A percentile compares a stretch with the other conserved stretches of the same genome.
phyloP scores from a whole-genome alignment of 1,140 invertebrate species.

The Habropoda laboriosa region DNA sequence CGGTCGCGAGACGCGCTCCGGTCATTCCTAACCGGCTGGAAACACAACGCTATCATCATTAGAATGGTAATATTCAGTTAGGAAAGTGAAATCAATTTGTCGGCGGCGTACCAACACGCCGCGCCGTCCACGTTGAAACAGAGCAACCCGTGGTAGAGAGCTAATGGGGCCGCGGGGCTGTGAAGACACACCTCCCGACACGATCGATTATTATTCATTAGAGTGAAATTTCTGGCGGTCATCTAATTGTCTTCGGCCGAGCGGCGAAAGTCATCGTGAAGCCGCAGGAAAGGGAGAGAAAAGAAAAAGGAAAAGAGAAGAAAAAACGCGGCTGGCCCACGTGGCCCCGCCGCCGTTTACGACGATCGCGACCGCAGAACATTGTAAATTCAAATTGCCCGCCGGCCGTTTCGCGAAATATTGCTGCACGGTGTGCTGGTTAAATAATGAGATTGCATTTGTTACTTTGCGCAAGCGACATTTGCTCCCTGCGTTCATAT shows the following conservation, averaged over 20 bases:
- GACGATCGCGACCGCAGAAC: constrained; percentile 2
- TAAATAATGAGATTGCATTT: constrained; percentile 17
- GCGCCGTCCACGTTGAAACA: no score
- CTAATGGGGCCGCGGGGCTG: neutral
- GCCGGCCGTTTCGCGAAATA: neutral
- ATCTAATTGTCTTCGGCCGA: constrained; percentile 6
- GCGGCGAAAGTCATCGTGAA: constrained; percentile 15
- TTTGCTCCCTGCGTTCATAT: neutral
- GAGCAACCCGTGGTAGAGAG: neutral
- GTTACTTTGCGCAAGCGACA: neutral
- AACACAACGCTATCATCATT: constrained; percentile 40
- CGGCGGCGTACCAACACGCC: no score
- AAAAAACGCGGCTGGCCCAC: constrained; percentile 1
- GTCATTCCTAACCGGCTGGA: neutral
- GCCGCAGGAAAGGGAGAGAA: no score
- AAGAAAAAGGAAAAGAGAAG: no score
- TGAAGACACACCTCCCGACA: neutral
- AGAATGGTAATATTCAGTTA: constrained; percentile 43
- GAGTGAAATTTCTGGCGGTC: constrained; percentile 14
- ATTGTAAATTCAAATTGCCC: constrained; percentile 15
- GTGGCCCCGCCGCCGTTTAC: constrained; percentile 20
- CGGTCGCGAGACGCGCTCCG: neutral
- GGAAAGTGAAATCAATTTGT: constrained; percentile 51
- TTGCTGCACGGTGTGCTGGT: neutral
- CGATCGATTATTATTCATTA: constrained; percentile 36